These are phyloP conservation scores for Acrocephalus arundinaceus DNA, from an alignment of 2,113 vertebrate species.

Conservation along the genomic window DNA sequence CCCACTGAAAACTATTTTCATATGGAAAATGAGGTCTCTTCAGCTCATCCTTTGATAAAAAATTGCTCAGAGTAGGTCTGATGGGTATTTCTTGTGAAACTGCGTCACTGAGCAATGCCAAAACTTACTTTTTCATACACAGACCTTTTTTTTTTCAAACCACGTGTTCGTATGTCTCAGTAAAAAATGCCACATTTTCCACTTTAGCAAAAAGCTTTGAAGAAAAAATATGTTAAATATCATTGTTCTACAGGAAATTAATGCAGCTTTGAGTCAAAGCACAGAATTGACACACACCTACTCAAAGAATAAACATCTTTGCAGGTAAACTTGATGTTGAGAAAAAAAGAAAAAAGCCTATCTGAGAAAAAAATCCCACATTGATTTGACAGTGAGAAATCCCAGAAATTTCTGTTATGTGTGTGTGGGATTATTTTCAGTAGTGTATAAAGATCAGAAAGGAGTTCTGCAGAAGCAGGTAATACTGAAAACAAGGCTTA, in stretches of 20 bases:
- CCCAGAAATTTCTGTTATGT: conserved; percentile 23
- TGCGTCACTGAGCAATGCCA: not conserved
- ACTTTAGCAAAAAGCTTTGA: conserved; percentile 3
- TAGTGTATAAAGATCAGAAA: not conserved
- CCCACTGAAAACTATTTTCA: not conserved
- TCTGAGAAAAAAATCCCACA: not conserved
- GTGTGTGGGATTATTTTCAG: conserved; percentile 12
- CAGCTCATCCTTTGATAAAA: not conserved
- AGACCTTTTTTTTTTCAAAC: not conserved
- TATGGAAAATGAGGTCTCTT: not conserved
- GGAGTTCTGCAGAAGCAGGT: conserved; percentile 39
- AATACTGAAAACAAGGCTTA: conserved; percentile 33
- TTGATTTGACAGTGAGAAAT: not conserved
- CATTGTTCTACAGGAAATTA: not conserved
- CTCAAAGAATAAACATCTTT: conserved; percentile 28
- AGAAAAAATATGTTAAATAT: conserved; percentile 1
- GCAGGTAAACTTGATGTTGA: conserved; percentile 27
- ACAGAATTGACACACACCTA: not conserved
- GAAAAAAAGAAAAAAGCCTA: not conserved
- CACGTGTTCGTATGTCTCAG: not conserved
- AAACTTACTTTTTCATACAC: not conserved
- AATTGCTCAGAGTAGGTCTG: not conserved
- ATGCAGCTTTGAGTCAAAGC: conserved; percentile 25
- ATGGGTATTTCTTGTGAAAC: conserved; percentile 18
- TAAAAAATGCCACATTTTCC: conserved; percentile 24